Base-by-base conservation (phyloP, 2,113 vertebrate genomes). In the Sturnira hondurensis region DNA sequence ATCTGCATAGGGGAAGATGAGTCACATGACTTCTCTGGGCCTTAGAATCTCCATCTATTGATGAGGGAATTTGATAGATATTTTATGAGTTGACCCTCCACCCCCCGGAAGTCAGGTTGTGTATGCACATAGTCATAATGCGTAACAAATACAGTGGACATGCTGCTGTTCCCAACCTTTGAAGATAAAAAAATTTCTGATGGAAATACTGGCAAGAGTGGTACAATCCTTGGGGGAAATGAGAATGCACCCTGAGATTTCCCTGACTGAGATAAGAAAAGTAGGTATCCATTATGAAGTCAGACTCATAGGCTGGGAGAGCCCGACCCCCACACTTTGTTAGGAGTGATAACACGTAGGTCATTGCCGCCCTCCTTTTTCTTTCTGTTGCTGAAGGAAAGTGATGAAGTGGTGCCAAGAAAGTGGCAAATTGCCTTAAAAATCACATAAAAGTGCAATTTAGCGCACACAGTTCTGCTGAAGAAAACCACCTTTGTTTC, bases 371-470 rank as follows among this genome's bases (percentile, higher is more conserved):
- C 89, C 68, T 89, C 54, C 52, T 85, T 95, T 96, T 81, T 67
- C 95, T 71, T 93, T 94, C 83, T 3, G 17, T 91, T 95, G 65
- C 74, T 87, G 78, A 83, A 94, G 92, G 84, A 91, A 98, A 65
- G 86, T 95, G 96, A 82, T 96, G 90, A 94, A 96, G 50, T 92
- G 86, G 73, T 45, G 84, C 74, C 19, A 45, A 68, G 97, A 97
- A 97, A 92, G 54, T 95, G 96, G 96, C 95, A 97, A 97, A 97
- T 86, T 93, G 89, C 93, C 61, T 77, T 95, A 96, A 1, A 97
- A 82, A 19, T 91, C 97, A 92, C 96, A 96, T 93, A 96, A 68
- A 2, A 96, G 96, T 97, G 95, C 97, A 97, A 97, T 97, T 97
- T 58, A 28, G 87, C 0, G 0, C 52, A n/a, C 65, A 0, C 1